Base-by-base conservation (phyloP, 2,888 invertebrate genomes). In the Aleiodes testaceus region DNA sequence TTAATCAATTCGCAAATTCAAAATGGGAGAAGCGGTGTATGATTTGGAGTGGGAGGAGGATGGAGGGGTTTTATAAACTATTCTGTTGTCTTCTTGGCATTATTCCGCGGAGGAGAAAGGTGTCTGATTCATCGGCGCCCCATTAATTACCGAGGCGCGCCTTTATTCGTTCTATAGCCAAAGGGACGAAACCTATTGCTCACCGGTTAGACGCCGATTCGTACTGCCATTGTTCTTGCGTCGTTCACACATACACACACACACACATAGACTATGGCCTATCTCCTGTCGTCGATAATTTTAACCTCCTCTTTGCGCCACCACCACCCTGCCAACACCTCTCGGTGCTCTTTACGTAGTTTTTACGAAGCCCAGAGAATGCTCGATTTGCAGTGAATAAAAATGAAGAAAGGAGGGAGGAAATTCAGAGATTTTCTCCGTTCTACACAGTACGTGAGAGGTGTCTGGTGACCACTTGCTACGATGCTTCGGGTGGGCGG, bases 81-180 rank as follows among this genome's bases (percentile, higher is more conserved):
- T 87, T 86, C 87, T 86, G 86, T 86, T 87, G 86, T 86, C 86
- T 87, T 82, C 86, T 86, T 87, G 84, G 84, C 83, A 87, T 87
- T 87, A 87, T 87, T 86, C 86, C 80, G 77, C 68, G 63, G 18
- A 59, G 42, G 59, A 59, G 63, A 50, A 20, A 52, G 69, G 73
- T 47, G 70, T 45, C 79, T 87, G 87, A 87, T 85, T 87, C 86
- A 87, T 84, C 81, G 85, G 74, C 74, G 76, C 76, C 78, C 86
- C 85, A 87, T 87, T 87, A 87, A 87, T 87, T 86, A 87, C 84
- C 79, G 26, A 80, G 78, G 78, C 82, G 85, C 84, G 86, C 86
- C 86, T 87, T 87, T 87, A 87, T 87, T 87, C 87, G 81, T 82
- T 83, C 82, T 47, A 67, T 49, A 30, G 67, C 42, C 49, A 81